Base-by-base conservation (phyloP, 1,140 invertebrate species). In the Trachymyrmex septentrionalis region DNA sequence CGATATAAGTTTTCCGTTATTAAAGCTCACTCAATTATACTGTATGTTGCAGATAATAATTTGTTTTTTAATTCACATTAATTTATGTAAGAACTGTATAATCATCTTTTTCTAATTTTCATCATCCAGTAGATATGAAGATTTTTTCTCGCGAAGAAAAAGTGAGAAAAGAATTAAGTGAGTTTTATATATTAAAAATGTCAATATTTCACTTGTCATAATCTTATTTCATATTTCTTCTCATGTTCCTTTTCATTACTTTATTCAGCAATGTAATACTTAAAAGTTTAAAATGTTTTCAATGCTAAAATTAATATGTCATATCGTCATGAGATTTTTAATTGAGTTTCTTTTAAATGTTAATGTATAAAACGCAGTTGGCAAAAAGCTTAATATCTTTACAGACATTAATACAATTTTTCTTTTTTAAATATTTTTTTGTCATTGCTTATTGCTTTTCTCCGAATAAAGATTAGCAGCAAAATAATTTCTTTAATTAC, bases 171-270 rank as follows among this genome's bases (percentile, higher is more conserved):
- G n/a, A n/a, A 9, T 61, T 27, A 24, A 61, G 21, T 24, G 12
- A 61, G 57, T 3, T 61, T 61, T 61, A 61, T 24, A 27, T 24
- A 61, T 4, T 61, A 24, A 61, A 61, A 61, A 27, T 27, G 12
- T 61, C 57, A 61, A 27, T 59, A 59, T 61, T 61, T 59, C 9
- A 59, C 57, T 59, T 61, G 57, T 24, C 10, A 61, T 61, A 61
- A 27, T 61, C 21, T 24, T 61, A 61, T 27, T 61, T 61, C 21
- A 61, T 24, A 1, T 27, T 61, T 61, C 21, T 61, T 61, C 10
- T 61, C 57, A 27, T 61, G 57, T 61, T 0, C 4, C 2, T 61
- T 61, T 61, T 61, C 21, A 27, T 10, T 61, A 27, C 3, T 61
- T 27, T 61, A 24, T 61, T 61, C 21, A 61, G 10, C 12, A 61